Evolutionary conservation across 2,113 vertebrate species (phyloP), one percentile per base, ranked within the genome.

Genomic region (Platysteira castanea): DNA sequence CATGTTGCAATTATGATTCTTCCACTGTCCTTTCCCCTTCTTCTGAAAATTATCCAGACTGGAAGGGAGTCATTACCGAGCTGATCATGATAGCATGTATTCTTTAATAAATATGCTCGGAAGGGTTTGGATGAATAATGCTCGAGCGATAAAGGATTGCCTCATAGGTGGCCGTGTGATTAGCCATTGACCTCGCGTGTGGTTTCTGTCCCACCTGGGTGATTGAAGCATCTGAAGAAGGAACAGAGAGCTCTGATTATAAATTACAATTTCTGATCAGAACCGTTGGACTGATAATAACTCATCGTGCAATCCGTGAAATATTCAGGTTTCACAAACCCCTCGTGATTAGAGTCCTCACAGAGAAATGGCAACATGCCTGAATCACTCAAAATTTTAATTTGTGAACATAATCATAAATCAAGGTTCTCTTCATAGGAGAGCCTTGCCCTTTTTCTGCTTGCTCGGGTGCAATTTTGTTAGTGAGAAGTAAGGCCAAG

Each of bases 311-410:
- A 89, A 82, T 67, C 61, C 11, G 0, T 85, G 84, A 79, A 96
- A 94, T 30, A 87, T 76, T 91, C 95, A 94, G 90, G 60, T 92
- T 93, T 86, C 83, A 91, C 91, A 96, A 91, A 78, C 35, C 87
- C 93, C 60, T 84, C 26, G 2, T 92, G 80, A 95, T 92, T 87
- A 53, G 68, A 96, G 64, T 73, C 84, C 90, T 93, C 82, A 19
- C 73, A 60, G 70, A 71, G 47, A 90, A 87, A 92, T 78, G 81
- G 85, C 93, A 92, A 67, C 53, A 11, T 27, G 92, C 54, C 65
- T 90, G 80, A 86, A 87, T 96, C 84, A 49, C 61, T 93, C 64
- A 37, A 61, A 52, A 42, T 84, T 95, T 93, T 71, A 71, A 94
- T 96, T 95, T 93, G 57, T 60, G 53, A 91, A 67, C 5, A 3